Evolutionary conservation across 2,113 vertebrate genomes (phyloP), one percentile per base, ranked within the genome.

Genomic region (Scortum barcoo): DNA sequence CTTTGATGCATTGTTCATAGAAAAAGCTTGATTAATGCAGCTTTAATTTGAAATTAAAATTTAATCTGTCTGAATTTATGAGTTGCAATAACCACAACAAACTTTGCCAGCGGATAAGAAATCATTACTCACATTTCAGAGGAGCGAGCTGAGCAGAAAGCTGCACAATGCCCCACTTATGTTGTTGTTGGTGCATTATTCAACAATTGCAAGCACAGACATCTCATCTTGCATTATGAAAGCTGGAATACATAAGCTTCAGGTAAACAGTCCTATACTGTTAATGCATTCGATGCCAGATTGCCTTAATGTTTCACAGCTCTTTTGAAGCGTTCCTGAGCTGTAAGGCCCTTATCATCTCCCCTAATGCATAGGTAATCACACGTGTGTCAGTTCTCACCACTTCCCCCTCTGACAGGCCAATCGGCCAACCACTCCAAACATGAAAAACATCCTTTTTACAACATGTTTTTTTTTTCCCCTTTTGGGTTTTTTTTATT

Each of bases 361-460:
- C 58, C 78, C 63, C 81, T 93, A 94, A 94, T 93, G 91, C 93
- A 93, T 88, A 94, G 91, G 92, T 93, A 94, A 93, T 93, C 93
- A 94, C 91, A 93, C 80, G 89, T 90, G 86, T 93, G 92, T 93
- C 92, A 89, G n/a, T 82, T 50, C 78, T 83, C 76, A 53, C 71
- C 86, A 83, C 86, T 86, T 80, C 53, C 46, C 78, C 56, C 24
- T 2, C 65, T 88, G 92, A 92, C 90, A 92, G 88, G 79, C 92
- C 91, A 89, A 92, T 91, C 81, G 60, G 30, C 74, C 75, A 10
- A 70, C 78, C 89, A 90, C 91, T 92, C 81, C 78, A 70, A 83
- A 86, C 87, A 84, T 87, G 79, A 88, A 94, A 94, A 92, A 91
- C 90, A 92, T 93, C 90, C 90, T 83, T 89, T 93, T 88, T 80